Base-by-base conservation (phyloP, 2,113 vertebrate species). In the Lagopus muta region DNA sequence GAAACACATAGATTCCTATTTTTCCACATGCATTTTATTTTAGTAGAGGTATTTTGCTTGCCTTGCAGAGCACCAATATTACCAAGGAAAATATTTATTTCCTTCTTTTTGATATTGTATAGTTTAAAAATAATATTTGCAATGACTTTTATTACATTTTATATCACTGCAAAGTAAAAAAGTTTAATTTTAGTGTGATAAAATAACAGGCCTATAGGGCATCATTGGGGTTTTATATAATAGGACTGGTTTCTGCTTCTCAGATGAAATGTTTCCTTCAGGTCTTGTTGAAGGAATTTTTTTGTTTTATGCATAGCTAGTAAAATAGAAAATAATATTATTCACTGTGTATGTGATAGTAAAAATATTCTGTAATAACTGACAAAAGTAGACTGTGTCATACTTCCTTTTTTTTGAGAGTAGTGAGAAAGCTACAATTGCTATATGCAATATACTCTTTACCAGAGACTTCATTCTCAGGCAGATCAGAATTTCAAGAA, bases 271-370 rank as follows among this genome's bases (percentile, higher is more conserved):
- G 1, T 76, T 82, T 18, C 7, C 82, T 88, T 86, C 67, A 47
- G 17, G 6, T 48, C 34, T 69, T 69, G 7, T 55, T 61, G 40
- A 76, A 85, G 3, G 13, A 8, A 69, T 72, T 32, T 47, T 66
- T 88, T 62, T 85, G 11, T 61, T 72, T 5, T 43, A 60, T 50
- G 21, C 11, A 36, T 25, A 32, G 9, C 8, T 73, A 7, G 2
- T 54, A 54, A 54, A 54, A 54, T 28, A 28, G 27, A 32, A 45
- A 45, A 19, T 45, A 86, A 58, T 61, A 66, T 36, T 34, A 13
- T 34, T 3, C 0, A 3, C 2, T 55, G 13, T 57, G 13, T 7
- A 70, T 47, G 8, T 19, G 7, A 55, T 8, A 57, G 3, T 2
- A 82, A 52, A 80, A 86, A 34, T 50, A 54, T 54, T 28, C 21